Evolutionary conservation across 2,113 vertebrate species (phyloP), one percentile per base, ranked within the genome.

Genomic region (Seriola aureovittata): DNA sequence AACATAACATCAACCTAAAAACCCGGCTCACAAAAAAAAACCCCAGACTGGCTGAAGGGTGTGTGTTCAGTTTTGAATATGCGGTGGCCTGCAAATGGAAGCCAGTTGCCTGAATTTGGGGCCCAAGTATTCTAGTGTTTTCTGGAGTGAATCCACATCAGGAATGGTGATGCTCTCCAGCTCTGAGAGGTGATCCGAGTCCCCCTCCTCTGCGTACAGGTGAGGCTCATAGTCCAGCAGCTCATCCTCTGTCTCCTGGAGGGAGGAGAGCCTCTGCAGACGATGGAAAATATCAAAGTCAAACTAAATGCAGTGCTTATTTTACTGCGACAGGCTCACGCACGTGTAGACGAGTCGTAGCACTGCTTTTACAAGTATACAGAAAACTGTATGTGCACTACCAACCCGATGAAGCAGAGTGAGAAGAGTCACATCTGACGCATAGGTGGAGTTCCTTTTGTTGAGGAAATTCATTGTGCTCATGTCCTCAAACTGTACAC

Each of bases 41-140:
- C 0, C 1, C 25, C 21, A 8, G 1, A 19, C 44, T 12, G 16
- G 1, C 10, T 29, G 6, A 67, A 32, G 23, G n/a, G 44, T 23
- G 9, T 0, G 1, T 19, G 8, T n/a, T 63, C 5, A 42, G 23
- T 66, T 50, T 42, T 57, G 1, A 42, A 0, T 11, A n/a, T 72
- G 5, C 38, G 25, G 44, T 9, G 62, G 48, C 13, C 44, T 68
- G 50, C 89, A 91, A 67, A 93, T 89, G 1, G 67, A 63, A 38
- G 87, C 93, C 55, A 92, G 78, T 4, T 72, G 9, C 0, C 38
- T 86, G 63, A 93, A 91, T 17, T 46, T 54, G 4, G 75, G 87
- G 36, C 68, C 82, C 5, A 92, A 79, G 32, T 89, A 44, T 7
- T 71, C 1, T 0, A 91, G 48, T 0, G 29, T 3, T 3, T 67